These are phyloP conservation scores for Metridium senile DNA, from an alignment of 92 coral and sea anemone genomes.

Conservation along the genomic window DNA sequence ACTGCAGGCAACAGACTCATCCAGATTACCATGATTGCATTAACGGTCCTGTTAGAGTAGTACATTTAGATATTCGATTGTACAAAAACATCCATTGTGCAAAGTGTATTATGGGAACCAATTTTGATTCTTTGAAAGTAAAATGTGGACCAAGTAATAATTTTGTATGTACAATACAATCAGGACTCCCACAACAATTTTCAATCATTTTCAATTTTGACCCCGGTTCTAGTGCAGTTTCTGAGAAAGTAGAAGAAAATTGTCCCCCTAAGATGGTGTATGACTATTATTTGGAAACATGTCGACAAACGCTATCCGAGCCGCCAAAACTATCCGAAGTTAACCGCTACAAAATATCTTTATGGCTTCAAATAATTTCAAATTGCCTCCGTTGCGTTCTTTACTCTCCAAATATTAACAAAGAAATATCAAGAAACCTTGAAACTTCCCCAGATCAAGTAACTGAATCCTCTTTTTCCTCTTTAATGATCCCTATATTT, in stretches of 20 bases:
- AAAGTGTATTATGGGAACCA: neutral
- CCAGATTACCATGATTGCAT: neutral
- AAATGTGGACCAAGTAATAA: neutral
- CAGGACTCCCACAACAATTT: neutral
- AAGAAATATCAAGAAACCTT: neutral
- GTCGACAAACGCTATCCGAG: slow-evolving; percentile 12
- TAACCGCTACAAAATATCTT: slow-evolving; percentile 25
- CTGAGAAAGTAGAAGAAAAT: neutral
- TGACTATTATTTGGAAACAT: slow-evolving; percentile 31
- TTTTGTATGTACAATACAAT: neutral
- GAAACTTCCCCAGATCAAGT: neutral
- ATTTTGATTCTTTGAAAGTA: neutral
- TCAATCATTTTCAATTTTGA: slow-evolving; percentile 11
- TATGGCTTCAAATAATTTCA: slow-evolving; percentile 27
- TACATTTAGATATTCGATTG: neutral
- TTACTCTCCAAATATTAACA: neutral
- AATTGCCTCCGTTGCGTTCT: neutral
- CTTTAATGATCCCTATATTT: neutral
- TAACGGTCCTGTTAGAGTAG: slow-evolving; percentile 1
- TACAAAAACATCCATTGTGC: slow-evolving; percentile 31
- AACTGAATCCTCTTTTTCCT: too few species aligned
- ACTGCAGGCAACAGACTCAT: neutral
- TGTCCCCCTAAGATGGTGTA: neutral
- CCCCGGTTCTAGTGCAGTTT: neutral
- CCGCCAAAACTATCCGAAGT: slow-evolving; percentile 21